These are phyloP conservation scores for Dorcus parallelipipedus DNA, from an alignment of 2,888 invertebrate genomes.

Conservation along the genomic window DNA sequence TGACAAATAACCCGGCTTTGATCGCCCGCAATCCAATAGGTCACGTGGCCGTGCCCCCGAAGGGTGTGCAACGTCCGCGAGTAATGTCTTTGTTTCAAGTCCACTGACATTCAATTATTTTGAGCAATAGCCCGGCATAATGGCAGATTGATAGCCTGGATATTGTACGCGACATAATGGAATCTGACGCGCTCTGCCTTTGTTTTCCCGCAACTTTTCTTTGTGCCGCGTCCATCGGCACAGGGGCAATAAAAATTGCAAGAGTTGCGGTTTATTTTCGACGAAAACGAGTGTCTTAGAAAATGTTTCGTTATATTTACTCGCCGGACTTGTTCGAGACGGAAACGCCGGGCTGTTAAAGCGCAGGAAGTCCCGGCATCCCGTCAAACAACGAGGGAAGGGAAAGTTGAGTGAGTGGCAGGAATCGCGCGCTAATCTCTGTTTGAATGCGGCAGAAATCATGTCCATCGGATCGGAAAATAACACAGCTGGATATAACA, in stretches of 20 bases:
- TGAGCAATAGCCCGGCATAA: conserved; percentile 49
- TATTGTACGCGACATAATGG: conserved; percentile 3
- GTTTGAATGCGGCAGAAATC: conserved; percentile 49
- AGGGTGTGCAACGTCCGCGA: conserved; percentile 43
- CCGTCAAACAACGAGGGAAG: neutral
- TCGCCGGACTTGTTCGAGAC: too few relatives aligned
- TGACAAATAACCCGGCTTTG: conserved; percentile 16
- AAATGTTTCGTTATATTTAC: too few relatives aligned
- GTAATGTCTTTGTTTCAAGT: conserved; percentile 51
- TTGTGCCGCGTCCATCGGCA: too few relatives aligned
- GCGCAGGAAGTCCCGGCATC: neutral
- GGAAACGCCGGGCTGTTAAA: neutral
- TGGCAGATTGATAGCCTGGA: conserved; percentile 42
- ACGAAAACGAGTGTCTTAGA: too few relatives aligned
- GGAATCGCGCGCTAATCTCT: conserved; percentile 46
- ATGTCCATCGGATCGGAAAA: conserved; percentile 60
- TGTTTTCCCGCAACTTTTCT: too few relatives aligned
- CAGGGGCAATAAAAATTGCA: too few relatives aligned
- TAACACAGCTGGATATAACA: conserved; percentile 48
- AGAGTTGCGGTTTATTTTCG: too few relatives aligned
- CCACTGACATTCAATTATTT: conserved; percentile 51
- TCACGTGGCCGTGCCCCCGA: conserved; percentile 37
- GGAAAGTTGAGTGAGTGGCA: conserved; percentile 35
- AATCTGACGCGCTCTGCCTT: neutral
- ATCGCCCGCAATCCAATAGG: conserved; percentile 40